These are phyloP conservation scores for Tetramorium parvispinum DNA, from an alignment of 1,140 invertebrate genomes.

Conservation along the genomic window DNA sequence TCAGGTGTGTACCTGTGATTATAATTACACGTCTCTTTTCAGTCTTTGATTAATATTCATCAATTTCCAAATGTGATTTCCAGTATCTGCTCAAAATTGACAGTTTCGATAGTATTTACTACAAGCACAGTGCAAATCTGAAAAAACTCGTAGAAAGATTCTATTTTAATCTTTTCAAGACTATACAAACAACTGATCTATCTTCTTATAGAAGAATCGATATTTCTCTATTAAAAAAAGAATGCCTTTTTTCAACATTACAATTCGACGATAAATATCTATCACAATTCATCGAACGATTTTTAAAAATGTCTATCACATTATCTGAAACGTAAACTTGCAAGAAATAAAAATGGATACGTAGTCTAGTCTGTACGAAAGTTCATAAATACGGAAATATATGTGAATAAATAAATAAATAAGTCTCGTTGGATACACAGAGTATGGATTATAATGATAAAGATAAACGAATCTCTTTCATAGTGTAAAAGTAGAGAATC, in stretches of 20 bases:
- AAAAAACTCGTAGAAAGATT: conserved; percentile 10
- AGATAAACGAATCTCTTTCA: conserved; percentile 10
- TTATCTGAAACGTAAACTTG: conserved; percentile 27
- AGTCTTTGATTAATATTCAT: conserved; percentile 59
- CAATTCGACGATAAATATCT: conserved; percentile 35
- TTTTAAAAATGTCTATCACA: conserved; percentile 28
- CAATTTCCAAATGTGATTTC: conserved; percentile 39
- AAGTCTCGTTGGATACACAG: conserved; percentile 13
- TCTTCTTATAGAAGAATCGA: conserved; percentile 18
- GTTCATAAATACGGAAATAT: conserved; percentile 51
- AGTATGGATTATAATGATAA: neutral
- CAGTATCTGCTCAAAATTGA: conserved; percentile 21
- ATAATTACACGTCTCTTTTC: conserved; percentile 41
- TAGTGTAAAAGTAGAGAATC: conserved; percentile 31
- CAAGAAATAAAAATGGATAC: conserved; percentile 18
- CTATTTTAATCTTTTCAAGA: conserved; percentile 24
- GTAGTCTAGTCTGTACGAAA: conserved; percentile 29
- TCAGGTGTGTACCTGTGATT: conserved; percentile 39
- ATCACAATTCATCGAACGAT: conserved; percentile 55
- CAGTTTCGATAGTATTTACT: conserved; percentile 10
- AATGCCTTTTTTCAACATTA: conserved; percentile 15
- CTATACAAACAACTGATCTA: conserved; percentile 22
- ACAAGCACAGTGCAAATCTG: neutral
- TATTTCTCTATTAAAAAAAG: neutral
- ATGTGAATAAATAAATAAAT: conserved; percentile 59